Percentiles rank a stretch among this genome's conserved stretches.
Evolutionary conservation across 1,140 invertebrate genomes (phyloP).

Genomic region (Magallana ariakensis): DNA sequence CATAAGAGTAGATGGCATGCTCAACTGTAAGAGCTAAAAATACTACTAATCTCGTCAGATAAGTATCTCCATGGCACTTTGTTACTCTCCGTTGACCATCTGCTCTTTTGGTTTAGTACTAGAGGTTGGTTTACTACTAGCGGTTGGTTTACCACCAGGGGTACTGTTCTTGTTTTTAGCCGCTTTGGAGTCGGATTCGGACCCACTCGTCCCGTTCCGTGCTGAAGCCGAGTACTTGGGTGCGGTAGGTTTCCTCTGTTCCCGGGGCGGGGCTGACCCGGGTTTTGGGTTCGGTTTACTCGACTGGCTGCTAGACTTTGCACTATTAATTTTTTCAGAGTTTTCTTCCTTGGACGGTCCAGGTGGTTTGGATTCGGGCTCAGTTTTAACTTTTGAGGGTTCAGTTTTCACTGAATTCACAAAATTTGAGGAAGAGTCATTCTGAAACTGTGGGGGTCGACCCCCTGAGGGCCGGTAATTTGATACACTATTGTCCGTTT

Average conservation of each 20-base stretch:
- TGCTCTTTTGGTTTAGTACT: slow-evolving; percentile 64
- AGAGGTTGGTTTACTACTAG: not conserved
- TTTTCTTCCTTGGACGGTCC: slow-evolving; percentile 14
- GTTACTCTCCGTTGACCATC: slow-evolving; percentile 73
- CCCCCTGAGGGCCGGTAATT: slow-evolving; percentile 65
- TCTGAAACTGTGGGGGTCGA: slow-evolving; percentile 33
- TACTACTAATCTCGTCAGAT: not conserved
- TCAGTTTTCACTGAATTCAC: slow-evolving; percentile 40
- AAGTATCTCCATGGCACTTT: not conserved
- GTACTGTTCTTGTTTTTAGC: slow-evolving; percentile 63
- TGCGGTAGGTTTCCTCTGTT: slow-evolving; percentile 61
- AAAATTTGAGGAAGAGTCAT: not conserved
- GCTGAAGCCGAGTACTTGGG: slow-evolving; percentile 26
- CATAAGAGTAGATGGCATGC: not conserved
- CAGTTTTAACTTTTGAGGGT: slow-evolving; percentile 37
- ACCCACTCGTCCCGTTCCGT: slow-evolving; percentile 66
- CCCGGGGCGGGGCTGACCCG: slow-evolving; percentile 54
- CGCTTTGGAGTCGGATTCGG: slow-evolving; percentile 70
- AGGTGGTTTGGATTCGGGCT: slow-evolving; percentile 42
- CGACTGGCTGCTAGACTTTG: slow-evolving; percentile 45
- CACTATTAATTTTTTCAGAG: not conserved
- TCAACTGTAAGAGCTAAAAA: not conserved
- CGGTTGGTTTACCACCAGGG: slow-evolving; percentile 50
- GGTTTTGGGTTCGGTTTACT: slow-evolving; percentile 53
- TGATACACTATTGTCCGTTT: slow-evolving; percentile 76